These are phyloP conservation scores for Diadegma fenestrale DNA, from an alignment of 2,888 invertebrate species.

Conservation along the genomic window DNA sequence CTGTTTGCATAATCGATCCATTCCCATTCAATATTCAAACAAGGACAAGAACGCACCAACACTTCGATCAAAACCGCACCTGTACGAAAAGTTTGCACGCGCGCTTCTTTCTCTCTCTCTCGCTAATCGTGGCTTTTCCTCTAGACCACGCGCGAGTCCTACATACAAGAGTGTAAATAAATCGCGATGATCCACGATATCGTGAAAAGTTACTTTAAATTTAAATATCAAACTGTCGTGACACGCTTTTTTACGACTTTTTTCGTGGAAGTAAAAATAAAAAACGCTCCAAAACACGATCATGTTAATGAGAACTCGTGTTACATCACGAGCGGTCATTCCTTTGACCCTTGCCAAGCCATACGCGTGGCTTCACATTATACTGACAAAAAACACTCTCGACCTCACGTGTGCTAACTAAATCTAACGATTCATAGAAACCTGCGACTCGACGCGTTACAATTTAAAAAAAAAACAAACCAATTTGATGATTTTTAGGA, in stretches of 20 bases:
- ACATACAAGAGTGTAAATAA: conserved; percentile 73
- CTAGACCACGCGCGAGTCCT: conserved; percentile 23
- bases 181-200: conserved; percentile 75
- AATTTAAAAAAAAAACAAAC: background rate
- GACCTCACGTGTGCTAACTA: background rate
- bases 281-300: conserved; percentile 33
- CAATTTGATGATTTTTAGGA: background rate
- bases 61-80: conserved; percentile 73
- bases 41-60: conserved; percentile 47
- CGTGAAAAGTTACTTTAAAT: conserved; percentile 74
- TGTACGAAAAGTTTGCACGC: conserved; percentile 72
- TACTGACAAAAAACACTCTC: background rate
- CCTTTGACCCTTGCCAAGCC: conserved; percentile 2
- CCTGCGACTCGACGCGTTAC: background rate
- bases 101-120: conserved; percentile 20
- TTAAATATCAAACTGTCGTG: conserved; percentile 73
- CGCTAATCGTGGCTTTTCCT: conserved; percentile 48
- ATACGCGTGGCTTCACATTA: background rate
- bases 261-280: conserved; percentile 33
- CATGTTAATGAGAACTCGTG: conserved; percentile 28
- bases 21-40: conserved; percentile 78
- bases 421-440: background rate
- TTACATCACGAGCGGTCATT: conserved; percentile 1
- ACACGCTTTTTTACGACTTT: conserved; percentile 16
- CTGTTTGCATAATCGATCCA: conserved; percentile 81